Evolutionary conservation across 2,113 vertebrate genomes (phyloP).

Genomic region (Trachemys scripta): DNA sequence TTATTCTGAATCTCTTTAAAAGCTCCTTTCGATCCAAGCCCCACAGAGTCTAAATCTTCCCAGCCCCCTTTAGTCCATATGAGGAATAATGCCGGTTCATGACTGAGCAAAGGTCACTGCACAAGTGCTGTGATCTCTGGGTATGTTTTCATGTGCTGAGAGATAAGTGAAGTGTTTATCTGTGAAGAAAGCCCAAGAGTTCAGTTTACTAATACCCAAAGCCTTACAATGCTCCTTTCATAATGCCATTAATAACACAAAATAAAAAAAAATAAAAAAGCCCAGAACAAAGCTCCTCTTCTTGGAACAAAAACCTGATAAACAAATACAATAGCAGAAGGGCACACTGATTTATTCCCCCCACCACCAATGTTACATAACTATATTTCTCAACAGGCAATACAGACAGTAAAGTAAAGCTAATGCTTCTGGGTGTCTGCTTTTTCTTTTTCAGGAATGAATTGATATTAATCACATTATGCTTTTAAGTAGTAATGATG

Average conservation of each 20-base stretch:
- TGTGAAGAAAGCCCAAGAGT: background rate
- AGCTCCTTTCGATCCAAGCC: background rate
- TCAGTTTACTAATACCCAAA: background rate
- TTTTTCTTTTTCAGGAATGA: conserved; percentile 3
- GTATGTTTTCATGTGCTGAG: background rate
- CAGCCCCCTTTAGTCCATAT: background rate
- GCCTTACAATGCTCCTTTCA: background rate
- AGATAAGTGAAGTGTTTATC: background rate
- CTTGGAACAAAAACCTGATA: background rate
- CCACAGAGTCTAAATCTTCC: background rate
- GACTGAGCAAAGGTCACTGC: background rate
- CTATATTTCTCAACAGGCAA: background rate
- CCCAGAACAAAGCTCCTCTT: background rate
- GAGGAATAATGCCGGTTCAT: background rate
- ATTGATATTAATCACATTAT: background rate
- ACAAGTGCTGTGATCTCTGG: background rate
- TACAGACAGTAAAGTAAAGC: background rate
- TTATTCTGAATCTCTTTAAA: background rate
- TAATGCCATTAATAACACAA: background rate
- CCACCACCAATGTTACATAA: background rate
- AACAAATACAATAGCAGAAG: background rate
- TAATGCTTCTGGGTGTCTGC: background rate
- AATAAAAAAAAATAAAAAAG: background rate
- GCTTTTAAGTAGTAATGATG: background rate
- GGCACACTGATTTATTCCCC: background rate